phyloP scores from a whole-genome alignment of 1,140 invertebrate genomes.

The Brachionus manjavacas region DNA sequence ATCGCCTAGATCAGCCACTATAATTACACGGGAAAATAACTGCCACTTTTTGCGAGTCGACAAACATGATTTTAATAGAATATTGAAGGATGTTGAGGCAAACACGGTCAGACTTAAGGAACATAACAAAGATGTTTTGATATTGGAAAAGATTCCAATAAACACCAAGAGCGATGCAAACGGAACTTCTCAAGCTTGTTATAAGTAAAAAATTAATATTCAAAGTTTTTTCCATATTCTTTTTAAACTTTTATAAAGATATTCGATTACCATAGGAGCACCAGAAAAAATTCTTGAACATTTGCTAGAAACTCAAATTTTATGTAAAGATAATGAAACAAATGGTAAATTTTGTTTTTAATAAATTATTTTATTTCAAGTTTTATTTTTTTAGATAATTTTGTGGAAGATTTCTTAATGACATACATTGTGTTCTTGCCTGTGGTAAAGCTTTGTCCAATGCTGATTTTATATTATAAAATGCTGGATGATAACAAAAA shows the following conservation, averaged over 20 bases:
- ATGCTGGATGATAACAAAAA: background rate
- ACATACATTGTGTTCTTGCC: constrained; percentile 83
- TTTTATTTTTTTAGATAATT: constrained; percentile 62
- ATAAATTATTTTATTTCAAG: background rate
- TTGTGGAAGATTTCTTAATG: constrained; percentile 76
- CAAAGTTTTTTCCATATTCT: background rate
- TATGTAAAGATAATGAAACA: constrained; percentile 58
- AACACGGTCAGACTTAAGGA: constrained; percentile 81
- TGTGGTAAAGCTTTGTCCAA: constrained; percentile 69
- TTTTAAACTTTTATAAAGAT: constrained; percentile 60
- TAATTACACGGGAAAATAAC: constrained; percentile 74
- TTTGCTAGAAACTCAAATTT: constrained; percentile 73
- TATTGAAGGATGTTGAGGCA: constrained; percentile 76
- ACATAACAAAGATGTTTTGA: constrained; percentile 76
- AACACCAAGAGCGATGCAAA: constrained; percentile 48
- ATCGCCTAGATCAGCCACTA: constrained; percentile 77
- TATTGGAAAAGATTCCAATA: constrained; percentile 70
- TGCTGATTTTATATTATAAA: constrained; percentile 65
- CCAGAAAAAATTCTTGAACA: constrained; percentile 82
- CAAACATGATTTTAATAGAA: constrained; percentile 80
- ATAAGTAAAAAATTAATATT: constrained; percentile 60
- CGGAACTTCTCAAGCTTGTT: constrained; percentile 60
- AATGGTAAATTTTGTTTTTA: constrained; percentile 46
- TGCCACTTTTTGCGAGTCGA: constrained; percentile 79
- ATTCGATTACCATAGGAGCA: constrained; percentile 80